A percentile compares a stretch with the other conserved stretches of the same genome.
phyloP scores from a whole-genome alignment of 2,797 vertebrate genomes.

The Ptychadena robeensis region DNA sequence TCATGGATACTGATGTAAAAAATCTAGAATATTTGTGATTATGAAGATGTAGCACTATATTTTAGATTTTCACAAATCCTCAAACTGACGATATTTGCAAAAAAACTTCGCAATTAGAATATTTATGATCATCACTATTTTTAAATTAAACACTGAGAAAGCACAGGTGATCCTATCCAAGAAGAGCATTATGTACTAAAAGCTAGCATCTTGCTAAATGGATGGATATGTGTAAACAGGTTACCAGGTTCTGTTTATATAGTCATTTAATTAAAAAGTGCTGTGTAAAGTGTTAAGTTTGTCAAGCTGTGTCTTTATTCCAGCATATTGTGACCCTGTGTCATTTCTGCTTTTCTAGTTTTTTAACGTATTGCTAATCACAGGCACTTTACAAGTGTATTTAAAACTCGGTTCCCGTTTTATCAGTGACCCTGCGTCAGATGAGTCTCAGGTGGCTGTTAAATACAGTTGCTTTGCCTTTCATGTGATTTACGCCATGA shows the following conservation, averaged over 20 bases:
- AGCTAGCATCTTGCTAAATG: no score
- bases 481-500: conserved; percentile 41
- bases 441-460: conserved; percentile 44
- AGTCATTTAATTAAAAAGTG: neutral
- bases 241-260: neutral
- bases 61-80: no score
- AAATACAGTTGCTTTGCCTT: conserved; percentile 34
- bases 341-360: conserved; percentile 28
- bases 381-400: conserved; percentile 37
- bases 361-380: conserved; percentile 34
- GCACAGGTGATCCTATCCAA: neutral
- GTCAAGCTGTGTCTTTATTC: conserved; percentile 20
- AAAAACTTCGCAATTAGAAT: no score
- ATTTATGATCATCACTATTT: no score
- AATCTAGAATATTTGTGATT: no score
- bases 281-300: conserved; percentile 3
- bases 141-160: neutral
- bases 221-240: neutral
- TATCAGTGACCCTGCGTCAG: conserved; percentile 53
- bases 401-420: conserved; percentile 32
- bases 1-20: no score
- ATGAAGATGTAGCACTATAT: no score
- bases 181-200: neutral
- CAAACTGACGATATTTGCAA: no score
- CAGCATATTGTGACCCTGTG: conserved; percentile 24